These are phyloP conservation scores for Chrysolina americana DNA, from an alignment of 2,888 invertebrate genomes.

Conservation along the genomic window DNA sequence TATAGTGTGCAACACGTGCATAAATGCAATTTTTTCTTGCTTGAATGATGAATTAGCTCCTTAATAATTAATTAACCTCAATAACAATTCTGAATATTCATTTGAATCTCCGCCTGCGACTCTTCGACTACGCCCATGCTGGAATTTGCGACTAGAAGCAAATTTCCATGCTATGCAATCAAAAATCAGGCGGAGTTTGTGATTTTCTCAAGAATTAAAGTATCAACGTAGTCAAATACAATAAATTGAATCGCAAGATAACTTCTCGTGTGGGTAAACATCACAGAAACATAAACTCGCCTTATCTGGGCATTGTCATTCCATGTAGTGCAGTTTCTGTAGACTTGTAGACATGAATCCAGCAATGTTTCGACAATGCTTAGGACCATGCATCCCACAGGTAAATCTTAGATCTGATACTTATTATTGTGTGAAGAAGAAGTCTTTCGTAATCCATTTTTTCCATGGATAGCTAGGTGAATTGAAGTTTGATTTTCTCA, in stretches of 20 bases:
- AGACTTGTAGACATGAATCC: slow-evolving; percentile 21
- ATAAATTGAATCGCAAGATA: not conserved
- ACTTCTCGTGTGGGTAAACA: not conserved
- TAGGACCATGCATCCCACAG: slow-evolving; percentile 1
- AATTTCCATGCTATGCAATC: not conserved
- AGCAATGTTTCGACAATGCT: slow-evolving; percentile 6
- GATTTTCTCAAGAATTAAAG: not conserved
- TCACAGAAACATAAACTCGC: not conserved
- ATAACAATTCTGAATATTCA: no score
- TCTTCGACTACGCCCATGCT: no score
- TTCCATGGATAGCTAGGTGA: no score
- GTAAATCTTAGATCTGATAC: not conserved
- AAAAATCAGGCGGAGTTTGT: not conserved
- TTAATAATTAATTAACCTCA: no score
- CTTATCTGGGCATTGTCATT: slow-evolving; percentile 3
- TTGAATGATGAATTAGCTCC: no score
- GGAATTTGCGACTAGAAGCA: not conserved
- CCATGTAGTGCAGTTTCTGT: slow-evolving; percentile 12
- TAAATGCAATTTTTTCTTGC: no score
- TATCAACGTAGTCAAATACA: not conserved
- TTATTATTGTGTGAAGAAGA: no score
- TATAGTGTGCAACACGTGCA: no score
- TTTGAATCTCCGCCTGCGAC: no score
- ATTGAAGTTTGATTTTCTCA: no score
- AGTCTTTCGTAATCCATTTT: no score